A percentile compares a stretch with the other conserved stretches of the same genome.
phyloP scores from a whole-genome alignment of 2,113 vertebrate genomes.

The Clarias batrachus region DNA sequence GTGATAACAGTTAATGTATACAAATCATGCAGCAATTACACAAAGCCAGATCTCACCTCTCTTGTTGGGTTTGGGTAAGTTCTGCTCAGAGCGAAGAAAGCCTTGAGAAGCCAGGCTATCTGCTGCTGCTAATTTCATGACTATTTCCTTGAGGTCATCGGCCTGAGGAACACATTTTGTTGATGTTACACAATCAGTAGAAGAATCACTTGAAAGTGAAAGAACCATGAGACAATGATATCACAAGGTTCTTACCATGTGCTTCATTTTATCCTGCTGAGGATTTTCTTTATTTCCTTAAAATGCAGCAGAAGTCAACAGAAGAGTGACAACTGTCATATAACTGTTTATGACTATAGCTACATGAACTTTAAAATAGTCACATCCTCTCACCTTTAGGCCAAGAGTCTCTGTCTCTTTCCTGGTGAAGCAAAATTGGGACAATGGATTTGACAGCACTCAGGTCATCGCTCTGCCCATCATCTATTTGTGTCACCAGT shows the following conservation, averaged over 20 bases:
- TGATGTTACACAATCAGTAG: not conserved
- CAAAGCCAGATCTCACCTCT: constrained; percentile 67
- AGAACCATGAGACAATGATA: not conserved
- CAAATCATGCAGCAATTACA: not conserved
- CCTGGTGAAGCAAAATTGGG: constrained; percentile 65
- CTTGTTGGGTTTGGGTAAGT: constrained; percentile 71
- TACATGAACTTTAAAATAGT: not conserved
- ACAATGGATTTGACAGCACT: constrained; percentile 63
- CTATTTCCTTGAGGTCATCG: constrained; percentile 66
- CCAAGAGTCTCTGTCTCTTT: constrained; percentile 61
- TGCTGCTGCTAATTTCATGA: constrained; percentile 71
- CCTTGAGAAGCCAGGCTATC: constrained; percentile 71
- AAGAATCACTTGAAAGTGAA: not conserved
- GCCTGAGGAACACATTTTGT: constrained; percentile 58
- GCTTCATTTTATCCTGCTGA: constrained; percentile 63
- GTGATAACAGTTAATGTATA: not conserved
- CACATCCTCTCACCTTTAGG: constrained; percentile 57
- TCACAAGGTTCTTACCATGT: constrained; percentile 63
- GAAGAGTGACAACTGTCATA: not conserved
- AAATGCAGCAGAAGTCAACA: constrained; percentile 1
- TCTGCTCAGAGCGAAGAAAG: constrained; percentile 70
- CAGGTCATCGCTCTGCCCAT: constrained; percentile 56
- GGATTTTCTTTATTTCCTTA: constrained; percentile 64
- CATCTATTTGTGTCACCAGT: constrained; percentile 68
- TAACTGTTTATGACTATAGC: not conserved